These are phyloP conservation scores for Gobio occitaniae DNA, from an alignment of 2,797 vertebrate species.

Conservation along the genomic window DNA sequence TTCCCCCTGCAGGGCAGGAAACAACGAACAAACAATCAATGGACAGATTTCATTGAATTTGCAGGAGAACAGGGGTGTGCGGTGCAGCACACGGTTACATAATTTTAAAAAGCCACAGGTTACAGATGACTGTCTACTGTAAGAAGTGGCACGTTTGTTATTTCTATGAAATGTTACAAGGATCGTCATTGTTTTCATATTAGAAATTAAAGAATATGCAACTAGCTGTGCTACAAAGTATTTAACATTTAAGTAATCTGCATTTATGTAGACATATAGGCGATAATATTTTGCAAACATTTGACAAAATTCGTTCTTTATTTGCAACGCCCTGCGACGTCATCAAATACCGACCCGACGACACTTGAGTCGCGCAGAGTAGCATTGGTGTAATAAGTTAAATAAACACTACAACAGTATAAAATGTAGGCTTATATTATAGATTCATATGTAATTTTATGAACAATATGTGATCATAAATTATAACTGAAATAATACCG, in stretches of 20 bases:
- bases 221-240: background rate
- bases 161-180: background rate
- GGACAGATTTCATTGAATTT: conserved; percentile 24
- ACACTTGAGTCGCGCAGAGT: background rate
- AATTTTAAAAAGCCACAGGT: background rate
- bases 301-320: background rate
- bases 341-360: background rate
- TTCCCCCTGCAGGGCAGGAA: conserved; percentile 13
- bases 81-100: background rate
- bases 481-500: background rate
- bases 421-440: background rate
- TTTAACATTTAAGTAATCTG: background rate
- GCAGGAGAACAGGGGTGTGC: background rate
- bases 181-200: background rate
- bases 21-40: conserved; percentile 5
- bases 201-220: background rate
- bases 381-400: background rate
- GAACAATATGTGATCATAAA: background rate
- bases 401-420: background rate
- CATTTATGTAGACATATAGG: background rate
- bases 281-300: background rate
- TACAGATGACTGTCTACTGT: background rate
- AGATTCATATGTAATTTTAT: background rate
- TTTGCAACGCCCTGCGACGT: background rate
- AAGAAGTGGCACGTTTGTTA: background rate